These are phyloP conservation scores for Lagopus muta DNA, from an alignment of 2,113 vertebrate species.

Conservation along the genomic window DNA sequence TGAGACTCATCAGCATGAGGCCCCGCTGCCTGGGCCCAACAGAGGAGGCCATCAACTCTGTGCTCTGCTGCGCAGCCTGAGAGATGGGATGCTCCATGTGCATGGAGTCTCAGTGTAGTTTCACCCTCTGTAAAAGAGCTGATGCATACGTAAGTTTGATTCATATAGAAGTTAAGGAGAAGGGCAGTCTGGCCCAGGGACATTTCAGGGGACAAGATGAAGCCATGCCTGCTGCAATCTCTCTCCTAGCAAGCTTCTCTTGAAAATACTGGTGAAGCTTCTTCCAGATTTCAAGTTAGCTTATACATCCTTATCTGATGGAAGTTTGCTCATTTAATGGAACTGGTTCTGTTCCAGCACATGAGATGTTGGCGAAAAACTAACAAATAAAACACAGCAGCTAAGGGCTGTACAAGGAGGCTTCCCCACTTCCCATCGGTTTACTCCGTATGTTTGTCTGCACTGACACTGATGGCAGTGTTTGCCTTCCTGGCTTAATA, in stretches of 20 bases:
- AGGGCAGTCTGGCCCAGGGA: neutral
- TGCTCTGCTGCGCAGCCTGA: neutral
- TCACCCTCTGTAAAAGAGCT: neutral
- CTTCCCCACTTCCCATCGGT: neutral
- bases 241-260: neutral
- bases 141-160: neutral
- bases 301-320: neutral
- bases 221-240: neutral
- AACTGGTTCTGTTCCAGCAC: neutral
- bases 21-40: neutral
- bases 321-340: neutral
- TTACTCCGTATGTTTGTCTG: neutral
- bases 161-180: neutral
- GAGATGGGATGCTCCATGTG: fast-evolving
- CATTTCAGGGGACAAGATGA: neutral
- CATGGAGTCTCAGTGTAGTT: neutral
- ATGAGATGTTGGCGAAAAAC: neutral
- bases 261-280: neutral
- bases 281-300: neutral
- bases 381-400: neutral
- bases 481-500: neutral
- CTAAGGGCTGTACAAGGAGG: neutral
- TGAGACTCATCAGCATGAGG: neutral
- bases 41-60: neutral
- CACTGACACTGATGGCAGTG: fast-evolving